Percentiles rank a stretch among this genome's conserved stretches.
Evolutionary conservation across 2,797 vertebrate genomes (phyloP).

Genomic region (Propithecus deckenii): DNA sequence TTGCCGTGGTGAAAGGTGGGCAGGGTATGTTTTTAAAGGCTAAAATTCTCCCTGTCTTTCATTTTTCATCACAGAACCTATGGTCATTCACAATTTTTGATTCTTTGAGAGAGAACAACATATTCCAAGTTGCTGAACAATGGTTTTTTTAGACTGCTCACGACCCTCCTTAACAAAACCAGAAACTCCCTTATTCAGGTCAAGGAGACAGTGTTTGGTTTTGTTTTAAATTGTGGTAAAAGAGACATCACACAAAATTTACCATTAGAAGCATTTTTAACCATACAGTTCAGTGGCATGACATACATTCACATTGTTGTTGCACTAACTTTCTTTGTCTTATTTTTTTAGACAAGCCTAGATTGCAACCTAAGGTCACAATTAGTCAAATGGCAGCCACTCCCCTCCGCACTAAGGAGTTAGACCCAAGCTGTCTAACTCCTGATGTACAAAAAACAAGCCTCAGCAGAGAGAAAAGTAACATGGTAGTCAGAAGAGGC

Average conservation of each 20-base stretch:
- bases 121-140: neutral
- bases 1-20: neutral
- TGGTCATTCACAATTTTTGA: neutral
- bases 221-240: neutral
- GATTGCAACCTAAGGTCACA: neutral
- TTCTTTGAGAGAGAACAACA: slow-evolving; percentile 15
- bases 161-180: neutral
- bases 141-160: neutral
- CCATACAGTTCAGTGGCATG: neutral
- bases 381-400: neutral
- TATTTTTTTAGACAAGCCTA: neutral
- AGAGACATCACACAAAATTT: neutral
- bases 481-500: neutral
- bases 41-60: neutral
- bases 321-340: neutral
- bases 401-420: neutral
- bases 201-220: neutral
- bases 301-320: neutral
- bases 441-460: neutral
- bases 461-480: neutral
- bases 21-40: neutral
- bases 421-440: neutral
- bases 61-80: neutral
- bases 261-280: neutral
- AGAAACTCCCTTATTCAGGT: neutral